Evolutionary conservation across 2,113 vertebrate species (phyloP), one percentile per base, ranked within the genome.

Genomic region (Tylochromis polylepis): DNA sequence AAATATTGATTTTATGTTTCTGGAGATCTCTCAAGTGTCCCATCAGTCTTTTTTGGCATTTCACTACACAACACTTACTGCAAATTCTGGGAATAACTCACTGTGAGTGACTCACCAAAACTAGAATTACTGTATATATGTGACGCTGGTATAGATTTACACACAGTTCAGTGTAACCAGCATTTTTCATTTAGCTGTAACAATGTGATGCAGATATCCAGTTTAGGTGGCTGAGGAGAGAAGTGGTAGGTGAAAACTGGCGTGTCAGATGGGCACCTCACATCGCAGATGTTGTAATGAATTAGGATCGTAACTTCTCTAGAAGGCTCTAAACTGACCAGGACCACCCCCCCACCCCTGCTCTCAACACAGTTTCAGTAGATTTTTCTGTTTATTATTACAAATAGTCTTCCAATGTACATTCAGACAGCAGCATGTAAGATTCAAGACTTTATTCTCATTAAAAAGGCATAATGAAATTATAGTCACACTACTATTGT

Each of bases 201-300:
- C 36, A 41, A 56, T 78, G 81, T 77, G 65, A 80, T 88, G 84
- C 53, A 86, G 82, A 36, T 38, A 77, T 57, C 59, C 27, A 59
- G 78, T 24, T 80, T 83, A 56, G 41, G 80, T 83, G 88, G 56
- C 81, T 51, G 34, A 81, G 24, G 41, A 67, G 8, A 43, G 81
- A 82, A 43, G 79, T 20, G 79, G 36, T 36, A 55, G 80, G 75
- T 59, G 53, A 85, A 84, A 88, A 87, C 87, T 87, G 84, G 85
- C 49, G 82, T 72, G 72, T 93, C 83, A 85, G 77, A 78, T 80
- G 57, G 77, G 60, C 72, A 81, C 93, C 91, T 87, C 92, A 93
- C 89, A 93, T 94, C 90, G 34, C 93, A 94, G 93, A 92, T 95
- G 93, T 94, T 93, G 77, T 57, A 46, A 84, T 92, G 86, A 91